Base-by-base conservation (phyloP, 30 jellyfish, hydroid and myxozoan species). In the Clytia hemisphaerica region DNA sequence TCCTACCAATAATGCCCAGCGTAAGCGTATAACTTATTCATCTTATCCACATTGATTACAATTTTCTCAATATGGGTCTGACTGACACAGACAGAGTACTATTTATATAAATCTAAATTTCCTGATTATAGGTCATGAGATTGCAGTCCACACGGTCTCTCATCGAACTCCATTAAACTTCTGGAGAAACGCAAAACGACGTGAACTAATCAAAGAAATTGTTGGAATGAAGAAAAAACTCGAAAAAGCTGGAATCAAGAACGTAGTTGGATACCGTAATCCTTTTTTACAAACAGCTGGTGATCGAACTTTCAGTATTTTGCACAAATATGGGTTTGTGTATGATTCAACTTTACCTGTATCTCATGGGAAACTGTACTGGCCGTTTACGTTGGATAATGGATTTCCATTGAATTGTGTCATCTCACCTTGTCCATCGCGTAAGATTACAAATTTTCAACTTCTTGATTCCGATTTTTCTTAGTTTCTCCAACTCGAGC, bases 111-210 rank as follows among this genome's bases (percentile, higher is more conserved):
- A n/a, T n/a, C n/a, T n/a, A n/a, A n/a, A n/a, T n/a, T n/a, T n/a
- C n/a, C n/a, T n/a, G n/a, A n/a, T n/a, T n/a, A n/a, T 76, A 79
- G 69, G 94, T 42, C 94, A 82, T 45, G 94, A 82, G 50, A 82
- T 82, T 18, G 89, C 94, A 26, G 94, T 72, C 68, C 94, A 72
- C 61, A 3, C 94, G 6, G 51, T 71, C 12, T 72, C 84, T 28
- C 88, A 82, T 30, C 78, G 94, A 7, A 53, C 78, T 0, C 88
- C 88, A 26, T 65, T 68, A 2, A 24, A 78, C 0, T 82, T 88
- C 89, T 82, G 94, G 94, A 65, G 51, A 40, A 72, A 57, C 25
- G 94, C 94, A 6, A 59, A 78, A 0, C 58, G 74, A 35, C 79
- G 57, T n/a, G n/a, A n/a, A n/a, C n/a, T n/a, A n/a, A n/a, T n/a